Evolutionary conservation across 2,113 vertebrate species (phyloP).

Genomic region (Cryptomyrus ogoouensis): DNA sequence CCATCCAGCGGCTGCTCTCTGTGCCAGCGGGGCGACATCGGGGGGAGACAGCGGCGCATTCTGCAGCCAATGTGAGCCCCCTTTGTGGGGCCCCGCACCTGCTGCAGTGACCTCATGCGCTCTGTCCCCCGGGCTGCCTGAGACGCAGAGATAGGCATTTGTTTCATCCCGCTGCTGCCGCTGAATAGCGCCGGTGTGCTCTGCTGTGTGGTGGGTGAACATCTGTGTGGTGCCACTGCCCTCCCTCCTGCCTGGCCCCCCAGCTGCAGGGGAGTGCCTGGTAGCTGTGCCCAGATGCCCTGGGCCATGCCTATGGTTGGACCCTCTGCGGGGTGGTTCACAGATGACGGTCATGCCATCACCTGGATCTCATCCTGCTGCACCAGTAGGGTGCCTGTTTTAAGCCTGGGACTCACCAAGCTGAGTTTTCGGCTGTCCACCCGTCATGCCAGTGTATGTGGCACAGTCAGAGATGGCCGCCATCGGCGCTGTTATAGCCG

Average conservation of each 20-base stretch:
- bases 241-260: neutral
- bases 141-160: constrained; percentile 1
- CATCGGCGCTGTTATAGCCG: neutral
- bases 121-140: constrained; percentile 5
- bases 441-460: neutral
- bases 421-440: neutral
- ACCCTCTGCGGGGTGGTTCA: neutral
- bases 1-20: constrained; percentile 9
- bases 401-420: neutral
- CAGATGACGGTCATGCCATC: neutral
- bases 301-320: neutral
- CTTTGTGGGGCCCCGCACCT: constrained; percentile 46
- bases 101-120: constrained; percentile 24
- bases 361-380: neutral
- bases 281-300: neutral
- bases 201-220: constrained; percentile 15
- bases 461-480: neutral
- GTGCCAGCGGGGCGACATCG: constrained; percentile 32
- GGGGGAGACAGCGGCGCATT: constrained; percentile 42
- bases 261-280: neutral
- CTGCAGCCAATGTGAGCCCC: constrained; percentile 42
- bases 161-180: neutral
- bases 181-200: constrained; percentile 20
- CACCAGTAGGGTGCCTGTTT: neutral
- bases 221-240: constrained; percentile 19